Base-by-base conservation (phyloP, 1,140 invertebrate genomes). In the Limonius californicus region DNA sequence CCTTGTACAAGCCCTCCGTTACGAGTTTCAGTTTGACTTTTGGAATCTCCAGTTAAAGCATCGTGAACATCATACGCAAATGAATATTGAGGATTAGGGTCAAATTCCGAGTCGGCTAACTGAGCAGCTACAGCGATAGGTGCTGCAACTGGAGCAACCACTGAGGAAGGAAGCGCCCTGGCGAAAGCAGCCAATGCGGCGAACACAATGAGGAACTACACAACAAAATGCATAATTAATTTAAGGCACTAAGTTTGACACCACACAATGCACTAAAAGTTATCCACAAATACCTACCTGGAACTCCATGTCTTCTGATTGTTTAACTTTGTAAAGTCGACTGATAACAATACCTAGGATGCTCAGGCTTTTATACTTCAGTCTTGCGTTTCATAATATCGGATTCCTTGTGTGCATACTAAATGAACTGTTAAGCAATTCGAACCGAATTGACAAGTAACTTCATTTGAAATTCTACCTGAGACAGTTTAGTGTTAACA, bases 1-100 rank as follows among this genome's bases (percentile, higher is more conserved):
- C 86, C 86, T 69, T 85, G 81, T 7, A 87, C 86, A 14, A 86
- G 80, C 70, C 87, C 85, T 9, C 86, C 86, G 55, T 79, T 76
- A 2, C 82, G 76, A 16, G 76, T 78, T 73, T 84, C 83, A 55
- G 81, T 75, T 72, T 84, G 82, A 63, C 78, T 80, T 72, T 85
- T 84, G 65, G 79, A 78, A 66, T 85, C 83, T 9, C 85, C 82
- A 42, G 79, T 86, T 67, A 82, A 79, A 23, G 79, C 76, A 60
- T 85, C 83, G 67, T 82, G 77, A 20, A 85, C 78, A 54, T 82
- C 78, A 69, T 84, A 84, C 19, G 80, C 80, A 70, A 79, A 84
- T 54, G 76, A 78, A 70, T 82, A 83, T 70, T 82, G 81, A n/a
- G 81, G 82, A 61, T 81, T 76, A 6, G 79, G 76, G 67, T 83